phyloP scores from a whole-genome alignment of 2,888 invertebrate genomes.

The Meganola albula region DNA sequence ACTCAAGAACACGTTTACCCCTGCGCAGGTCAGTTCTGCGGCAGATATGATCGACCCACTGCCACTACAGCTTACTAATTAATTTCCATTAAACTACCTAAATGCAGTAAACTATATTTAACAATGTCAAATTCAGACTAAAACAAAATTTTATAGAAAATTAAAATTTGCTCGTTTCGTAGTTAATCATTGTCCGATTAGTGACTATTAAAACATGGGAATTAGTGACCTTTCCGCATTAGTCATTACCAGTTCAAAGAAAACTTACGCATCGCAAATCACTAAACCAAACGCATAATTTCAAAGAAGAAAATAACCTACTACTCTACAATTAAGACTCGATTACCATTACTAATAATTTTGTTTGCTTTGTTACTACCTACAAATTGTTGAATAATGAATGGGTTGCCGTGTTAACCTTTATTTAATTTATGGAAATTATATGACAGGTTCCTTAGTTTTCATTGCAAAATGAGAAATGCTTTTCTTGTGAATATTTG shows the following conservation, averaged over 20 bases:
- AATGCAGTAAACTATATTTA: no score
- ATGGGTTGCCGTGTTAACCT: slow-evolving; percentile 53
- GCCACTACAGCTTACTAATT: no score
- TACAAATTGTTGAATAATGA: slow-evolving; percentile 33
- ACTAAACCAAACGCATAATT: slow-evolving; percentile 36
- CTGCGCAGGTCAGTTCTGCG: no score
- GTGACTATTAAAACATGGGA: no score
- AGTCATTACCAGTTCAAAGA: slow-evolving; percentile 9
- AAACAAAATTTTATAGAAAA: no score
- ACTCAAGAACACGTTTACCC: no score
- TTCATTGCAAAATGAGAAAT: slow-evolving; percentile 34
- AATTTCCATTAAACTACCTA: no score
- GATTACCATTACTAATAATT: slow-evolving; percentile 57
- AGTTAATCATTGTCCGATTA: no score
- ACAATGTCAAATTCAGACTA: no score
- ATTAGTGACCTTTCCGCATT: no score
- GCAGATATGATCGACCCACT: no score
- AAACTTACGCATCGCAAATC: slow-evolving; percentile 13
- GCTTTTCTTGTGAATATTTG: slow-evolving; percentile 27
- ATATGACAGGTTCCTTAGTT: slow-evolving; percentile 34
- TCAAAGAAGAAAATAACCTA: slow-evolving; percentile 33
- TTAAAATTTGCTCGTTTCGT: no score
- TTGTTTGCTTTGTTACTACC: slow-evolving; percentile 44
- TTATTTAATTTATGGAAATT: slow-evolving; percentile 62
- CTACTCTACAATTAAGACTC: slow-evolving; percentile 39